These are phyloP conservation scores for Anadara kagoshimensis DNA, from an alignment of 1,140 invertebrate genomes.

Conservation along the genomic window DNA sequence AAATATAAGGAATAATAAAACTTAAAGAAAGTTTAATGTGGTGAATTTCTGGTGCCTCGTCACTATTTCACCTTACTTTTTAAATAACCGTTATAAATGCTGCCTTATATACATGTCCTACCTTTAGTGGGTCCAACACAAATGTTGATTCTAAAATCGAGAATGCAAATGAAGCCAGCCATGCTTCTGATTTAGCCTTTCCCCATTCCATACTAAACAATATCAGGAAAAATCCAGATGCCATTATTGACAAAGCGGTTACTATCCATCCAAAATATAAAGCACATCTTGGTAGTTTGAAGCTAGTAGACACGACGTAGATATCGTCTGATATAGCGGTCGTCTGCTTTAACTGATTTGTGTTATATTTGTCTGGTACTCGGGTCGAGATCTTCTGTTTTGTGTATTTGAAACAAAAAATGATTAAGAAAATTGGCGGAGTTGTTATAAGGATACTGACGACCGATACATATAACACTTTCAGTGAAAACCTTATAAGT, in stretches of 20 bases:
- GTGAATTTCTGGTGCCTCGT: no score
- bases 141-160: slow-evolving; percentile 60
- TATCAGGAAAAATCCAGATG: slow-evolving; percentile 58
- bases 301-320: not conserved
- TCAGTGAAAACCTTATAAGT: slow-evolving; percentile 40
- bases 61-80: no score
- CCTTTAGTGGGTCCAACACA: slow-evolving; percentile 65
- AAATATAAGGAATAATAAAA: no score
- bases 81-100: not conserved
- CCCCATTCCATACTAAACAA: slow-evolving; percentile 67
- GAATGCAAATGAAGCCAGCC: slow-evolving; percentile 62
- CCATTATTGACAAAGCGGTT: slow-evolving; percentile 34
- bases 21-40: no score
- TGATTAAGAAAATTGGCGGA: slow-evolving; percentile 31
- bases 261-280: slow-evolving; percentile 58
- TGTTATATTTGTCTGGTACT: no score
- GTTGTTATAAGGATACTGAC: slow-evolving; percentile 37
- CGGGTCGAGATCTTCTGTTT: not conserved
- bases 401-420: slow-evolving; percentile 38
- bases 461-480: slow-evolving; percentile 28
- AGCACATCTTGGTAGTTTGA: slow-evolving; percentile 15
- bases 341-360: not conserved
- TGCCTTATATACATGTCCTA: no score
- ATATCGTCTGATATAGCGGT: not conserved
- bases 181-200: slow-evolving; percentile 56